These are phyloP conservation scores for Salticus scenicus DNA, from an alignment of 2,888 invertebrate genomes.

Conservation along the genomic window DNA sequence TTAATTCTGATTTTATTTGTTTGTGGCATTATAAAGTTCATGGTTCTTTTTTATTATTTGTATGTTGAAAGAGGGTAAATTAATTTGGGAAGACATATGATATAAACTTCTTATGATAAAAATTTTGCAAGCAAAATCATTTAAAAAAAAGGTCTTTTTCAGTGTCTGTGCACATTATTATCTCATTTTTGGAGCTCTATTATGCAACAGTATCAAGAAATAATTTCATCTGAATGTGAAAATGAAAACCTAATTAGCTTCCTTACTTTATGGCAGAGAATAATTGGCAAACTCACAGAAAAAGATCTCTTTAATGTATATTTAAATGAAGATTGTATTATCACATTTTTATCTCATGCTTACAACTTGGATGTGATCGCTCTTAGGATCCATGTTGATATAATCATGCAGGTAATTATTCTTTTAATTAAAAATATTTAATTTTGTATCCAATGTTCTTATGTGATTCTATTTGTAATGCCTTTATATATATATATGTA, in stretches of 20 bases:
- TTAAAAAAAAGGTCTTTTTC: neutral
- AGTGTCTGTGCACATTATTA: neutral
- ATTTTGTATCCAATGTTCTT: no score
- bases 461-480: no score
- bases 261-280: neutral
- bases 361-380: slow-evolving; percentile 1
- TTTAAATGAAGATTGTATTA: slow-evolving; percentile 17
- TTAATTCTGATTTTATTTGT: no score
- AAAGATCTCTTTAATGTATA: neutral
- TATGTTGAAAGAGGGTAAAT: no score
- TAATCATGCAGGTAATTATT: slow-evolving; percentile 34
- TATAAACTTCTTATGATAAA: no score
- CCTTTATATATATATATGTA: no score
- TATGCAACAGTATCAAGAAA: neutral
- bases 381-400: slow-evolving; percentile 30
- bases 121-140: no score
- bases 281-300: neutral
- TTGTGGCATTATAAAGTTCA: no score
- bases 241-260: neutral
- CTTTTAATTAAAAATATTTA: no score
- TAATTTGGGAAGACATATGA: no score
- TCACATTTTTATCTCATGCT: slow-evolving; percentile 16
- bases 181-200: neutral
- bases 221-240: neutral
- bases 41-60: no score